Evolutionary conservation across 2,113 vertebrate species (phyloP).

Genomic region (Phalacrocorax pelagicus): DNA sequence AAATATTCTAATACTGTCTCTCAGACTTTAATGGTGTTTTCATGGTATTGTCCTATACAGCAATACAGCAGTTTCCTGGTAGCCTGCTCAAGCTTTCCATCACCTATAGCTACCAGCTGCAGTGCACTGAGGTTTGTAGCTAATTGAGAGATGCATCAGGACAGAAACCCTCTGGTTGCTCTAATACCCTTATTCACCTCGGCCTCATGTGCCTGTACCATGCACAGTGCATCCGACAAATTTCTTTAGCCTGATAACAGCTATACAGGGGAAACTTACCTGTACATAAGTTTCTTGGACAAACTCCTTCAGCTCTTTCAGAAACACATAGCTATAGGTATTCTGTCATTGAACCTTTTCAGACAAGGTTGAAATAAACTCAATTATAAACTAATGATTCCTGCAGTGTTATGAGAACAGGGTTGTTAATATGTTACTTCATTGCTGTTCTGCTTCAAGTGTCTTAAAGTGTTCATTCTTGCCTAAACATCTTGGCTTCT

Average conservation of each 20-base stretch:
- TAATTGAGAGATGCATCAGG: not conserved
- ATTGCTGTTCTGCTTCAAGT: not conserved
- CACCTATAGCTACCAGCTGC: not conserved
- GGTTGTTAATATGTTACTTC: not conserved
- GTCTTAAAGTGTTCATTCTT: not conserved
- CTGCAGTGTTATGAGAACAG: not conserved
- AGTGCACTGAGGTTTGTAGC: not conserved
- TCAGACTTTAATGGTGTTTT: not conserved
- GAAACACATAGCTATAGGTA: not conserved
- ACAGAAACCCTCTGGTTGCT: not conserved
- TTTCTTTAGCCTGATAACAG: not conserved
- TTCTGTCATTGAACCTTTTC: not conserved
- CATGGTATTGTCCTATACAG: not conserved
- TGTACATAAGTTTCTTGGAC: not conserved
- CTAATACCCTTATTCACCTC: not conserved
- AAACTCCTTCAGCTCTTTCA: not conserved
- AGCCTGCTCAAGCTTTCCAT: not conserved
- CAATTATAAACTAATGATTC: not conserved
- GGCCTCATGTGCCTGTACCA: fast-evolving
- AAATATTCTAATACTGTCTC: not conserved
- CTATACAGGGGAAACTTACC: not conserved
- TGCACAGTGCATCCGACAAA: not conserved
- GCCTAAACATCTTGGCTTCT: not conserved
- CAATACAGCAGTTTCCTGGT: not conserved
- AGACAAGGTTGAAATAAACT: not conserved